These are phyloP conservation scores for Temnothorax ravouxi DNA, from an alignment of 2,888 invertebrate species.

Conservation along the genomic window DNA sequence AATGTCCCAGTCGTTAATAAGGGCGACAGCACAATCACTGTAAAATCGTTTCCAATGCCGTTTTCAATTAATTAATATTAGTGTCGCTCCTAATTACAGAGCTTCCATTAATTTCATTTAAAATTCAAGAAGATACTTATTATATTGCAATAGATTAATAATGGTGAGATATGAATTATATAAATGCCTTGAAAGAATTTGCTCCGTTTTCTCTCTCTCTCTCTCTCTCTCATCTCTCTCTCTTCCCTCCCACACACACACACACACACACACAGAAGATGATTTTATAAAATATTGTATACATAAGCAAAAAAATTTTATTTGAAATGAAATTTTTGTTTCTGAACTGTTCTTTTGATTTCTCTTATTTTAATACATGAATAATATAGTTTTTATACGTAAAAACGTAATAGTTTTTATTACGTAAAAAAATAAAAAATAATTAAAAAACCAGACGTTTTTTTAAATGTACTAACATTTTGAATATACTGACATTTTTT, in stretches of 20 bases:
- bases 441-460: not conserved
- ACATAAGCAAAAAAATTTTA: not conserved
- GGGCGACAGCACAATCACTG: not conserved
- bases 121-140: not conserved
- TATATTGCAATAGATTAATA: not conserved
- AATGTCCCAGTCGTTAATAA: constrained; percentile 24
- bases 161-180: not conserved
- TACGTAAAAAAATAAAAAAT: not conserved
- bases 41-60: constrained; percentile 12
- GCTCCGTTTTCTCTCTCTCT: not conserved
- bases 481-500: too few species aligned
- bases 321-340: not conserved
- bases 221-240: not conserved
- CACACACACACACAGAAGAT: not conserved
- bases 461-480: not conserved
- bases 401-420: not conserved
- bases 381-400: too few species aligned
- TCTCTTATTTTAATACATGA: not conserved
- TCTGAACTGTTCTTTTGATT: not conserved
- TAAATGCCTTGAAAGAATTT: not conserved
- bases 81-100: not conserved
- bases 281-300: not conserved
- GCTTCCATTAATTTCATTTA: not conserved
- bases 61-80: constrained; percentile 27
- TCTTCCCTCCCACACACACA: too few species aligned